These are phyloP conservation scores for Anticlea derivata DNA, from an alignment of 2,888 invertebrate species.

Conservation along the genomic window DNA sequence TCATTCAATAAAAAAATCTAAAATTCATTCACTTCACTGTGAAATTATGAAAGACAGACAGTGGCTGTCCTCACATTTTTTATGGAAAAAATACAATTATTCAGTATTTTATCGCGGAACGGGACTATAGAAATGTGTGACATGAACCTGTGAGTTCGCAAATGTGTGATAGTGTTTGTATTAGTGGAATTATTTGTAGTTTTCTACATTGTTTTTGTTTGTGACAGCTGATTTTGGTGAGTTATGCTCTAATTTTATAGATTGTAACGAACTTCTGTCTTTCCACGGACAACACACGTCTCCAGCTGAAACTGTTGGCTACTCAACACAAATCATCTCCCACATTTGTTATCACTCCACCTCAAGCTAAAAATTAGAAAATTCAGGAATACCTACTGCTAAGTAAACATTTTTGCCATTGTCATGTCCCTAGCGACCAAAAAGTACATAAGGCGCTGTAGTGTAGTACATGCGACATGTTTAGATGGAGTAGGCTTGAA, in stretches of 20 bases:
- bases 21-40: constrained; percentile 31
- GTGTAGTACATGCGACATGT: too few relatives aligned
- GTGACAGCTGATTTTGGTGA: constrained; percentile 40
- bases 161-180: constrained; percentile 41
- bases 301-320: constrained; percentile 3
- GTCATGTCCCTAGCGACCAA: too few relatives aligned
- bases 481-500: too few relatives aligned
- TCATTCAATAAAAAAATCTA: not conserved
- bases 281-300: not conserved
- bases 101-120: constrained; percentile 33
- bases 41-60: constrained; percentile 35
- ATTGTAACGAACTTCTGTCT: too few relatives aligned
- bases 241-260: constrained; percentile 19
- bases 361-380: too few relatives aligned
- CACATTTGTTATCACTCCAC: too few relatives aligned
- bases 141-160: constrained; percentile 42
- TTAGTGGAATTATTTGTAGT: constrained; percentile 39
- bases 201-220: constrained; percentile 39
- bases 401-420: too few relatives aligned
- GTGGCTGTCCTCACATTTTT: constrained; percentile 28
- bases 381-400: too few relatives aligned
- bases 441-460: too few relatives aligned
- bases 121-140: constrained; percentile 37
- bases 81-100: constrained; percentile 34
- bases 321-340: not conserved